phyloP scores from a whole-genome alignment of 30 jellyfish, hydroid and myxozoan genomes.

The Hydra vulgaris region DNA sequence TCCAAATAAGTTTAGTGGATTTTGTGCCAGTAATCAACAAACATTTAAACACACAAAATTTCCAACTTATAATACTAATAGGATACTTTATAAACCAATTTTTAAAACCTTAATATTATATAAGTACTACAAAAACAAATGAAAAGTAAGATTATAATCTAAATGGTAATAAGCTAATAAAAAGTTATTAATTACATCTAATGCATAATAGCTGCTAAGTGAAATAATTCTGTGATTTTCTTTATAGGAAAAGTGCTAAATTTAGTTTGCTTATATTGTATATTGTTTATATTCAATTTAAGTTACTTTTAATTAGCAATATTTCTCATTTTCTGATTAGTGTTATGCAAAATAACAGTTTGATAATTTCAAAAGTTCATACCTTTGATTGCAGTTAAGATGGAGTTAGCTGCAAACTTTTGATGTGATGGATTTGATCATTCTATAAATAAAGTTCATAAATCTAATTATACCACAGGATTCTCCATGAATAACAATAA shows the following conservation, averaged over 20 bases:
- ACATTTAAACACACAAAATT: not conserved
- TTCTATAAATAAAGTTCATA: too few species aligned
- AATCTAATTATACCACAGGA: too few species aligned
- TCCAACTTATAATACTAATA: not conserved
- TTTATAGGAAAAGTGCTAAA: not conserved
- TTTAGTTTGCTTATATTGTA: too few species aligned
- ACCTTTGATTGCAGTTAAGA: not conserved
- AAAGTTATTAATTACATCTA: not conserved
- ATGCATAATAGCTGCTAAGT: not conserved
- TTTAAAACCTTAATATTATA: not conserved
- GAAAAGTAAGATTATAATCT: not conserved
- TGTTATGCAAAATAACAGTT: not conserved
- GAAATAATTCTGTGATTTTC: not conserved
- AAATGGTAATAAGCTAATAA: not conserved
- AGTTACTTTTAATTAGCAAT: not conserved
- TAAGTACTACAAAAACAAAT: not conserved
- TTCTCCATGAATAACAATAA: too few species aligned
- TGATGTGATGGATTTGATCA: not conserved
- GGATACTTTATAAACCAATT: not conserved
- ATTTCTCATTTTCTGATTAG: not conserved
- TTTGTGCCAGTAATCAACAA: not conserved
- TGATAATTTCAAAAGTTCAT: too few species aligned
- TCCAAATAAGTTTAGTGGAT: too few species aligned
- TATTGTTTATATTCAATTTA: too few species aligned
- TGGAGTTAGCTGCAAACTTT: not conserved